Percentiles rank a stretch among this genome's conserved stretches.
Evolutionary conservation across 2,113 vertebrate species (phyloP).

Genomic region (Orycteropus afer): DNA sequence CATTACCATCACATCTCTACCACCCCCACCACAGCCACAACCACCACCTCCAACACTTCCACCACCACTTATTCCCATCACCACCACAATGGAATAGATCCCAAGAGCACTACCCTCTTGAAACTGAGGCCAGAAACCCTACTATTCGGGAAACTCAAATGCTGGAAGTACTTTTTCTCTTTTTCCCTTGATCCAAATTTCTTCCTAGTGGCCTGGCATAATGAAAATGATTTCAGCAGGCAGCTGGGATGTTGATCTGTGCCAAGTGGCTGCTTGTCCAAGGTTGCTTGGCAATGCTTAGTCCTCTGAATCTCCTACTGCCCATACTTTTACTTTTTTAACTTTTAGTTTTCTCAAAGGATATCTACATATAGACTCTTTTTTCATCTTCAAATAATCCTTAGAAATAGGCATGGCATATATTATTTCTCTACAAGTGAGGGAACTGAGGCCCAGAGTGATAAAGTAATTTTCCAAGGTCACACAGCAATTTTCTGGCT

Average conservation of each 20-base stretch:
- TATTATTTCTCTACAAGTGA: not conserved
- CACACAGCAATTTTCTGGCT: not conserved
- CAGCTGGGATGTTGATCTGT: conserved; percentile 5
- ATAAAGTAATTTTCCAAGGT: not conserved
- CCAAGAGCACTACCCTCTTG: not conserved
- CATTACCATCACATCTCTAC: not conserved
- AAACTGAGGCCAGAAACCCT: conserved; percentile 13
- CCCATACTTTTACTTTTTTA: conserved; percentile 38
- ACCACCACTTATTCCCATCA: not conserved
- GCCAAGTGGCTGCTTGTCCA: conserved; percentile 59
- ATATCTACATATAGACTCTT: conserved; percentile 1
- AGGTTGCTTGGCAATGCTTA: conserved; percentile 58
- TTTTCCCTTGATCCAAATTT: conserved; percentile 41
- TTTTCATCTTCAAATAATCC: conserved; percentile 48
- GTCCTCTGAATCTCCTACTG: not conserved
- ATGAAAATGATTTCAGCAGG: conserved; percentile 37
- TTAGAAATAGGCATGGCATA: not conserved
- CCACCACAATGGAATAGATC: not conserved
- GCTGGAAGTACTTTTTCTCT: conserved; percentile 41
- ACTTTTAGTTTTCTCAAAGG: conserved; percentile 34
- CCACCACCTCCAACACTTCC: not conserved
- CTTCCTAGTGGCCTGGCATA: conserved; percentile 60
- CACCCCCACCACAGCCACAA: not conserved
- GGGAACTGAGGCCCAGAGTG: not conserved
- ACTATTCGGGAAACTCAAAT: conserved; percentile 43